Conservation (phyloP, 1,140 invertebrate genomes). For the Drosophila nigromelanica region DNA sequence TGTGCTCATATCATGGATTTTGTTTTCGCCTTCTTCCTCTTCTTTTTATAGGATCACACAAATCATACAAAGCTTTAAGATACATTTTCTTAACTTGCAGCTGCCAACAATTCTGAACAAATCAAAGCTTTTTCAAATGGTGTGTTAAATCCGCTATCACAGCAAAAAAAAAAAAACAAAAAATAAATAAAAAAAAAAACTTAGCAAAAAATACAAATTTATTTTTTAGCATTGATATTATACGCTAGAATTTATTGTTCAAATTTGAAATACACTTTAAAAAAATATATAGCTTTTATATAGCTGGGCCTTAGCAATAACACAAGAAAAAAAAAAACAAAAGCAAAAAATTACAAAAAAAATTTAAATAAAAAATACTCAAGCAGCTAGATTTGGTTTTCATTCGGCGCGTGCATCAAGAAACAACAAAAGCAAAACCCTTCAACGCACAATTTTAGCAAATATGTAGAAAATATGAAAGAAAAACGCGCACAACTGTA, state of each 20-base stretch:
- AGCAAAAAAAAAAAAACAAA: conserved; percentile 24
- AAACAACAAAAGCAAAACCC: conserved; percentile 65
- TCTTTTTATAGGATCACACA: conserved; percentile 61
- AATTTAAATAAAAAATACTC: conserved; percentile 32
- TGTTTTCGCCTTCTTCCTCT: conserved; percentile 43
- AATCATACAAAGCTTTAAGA: conserved; percentile 63
- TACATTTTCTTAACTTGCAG: conserved; percentile 50
- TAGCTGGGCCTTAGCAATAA: conserved; percentile 17
- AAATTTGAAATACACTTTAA: conserved; percentile 9
- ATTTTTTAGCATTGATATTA: conserved; percentile 11
- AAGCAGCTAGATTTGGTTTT: conserved; percentile 79
- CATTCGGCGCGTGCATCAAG: conserved; percentile 76
- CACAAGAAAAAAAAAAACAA: conserved; percentile 8
- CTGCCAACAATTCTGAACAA: conserved; percentile 49
- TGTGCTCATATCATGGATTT: conserved; percentile 59
- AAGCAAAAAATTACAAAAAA: conserved; percentile 10
- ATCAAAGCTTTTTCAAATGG: conserved; percentile 60
- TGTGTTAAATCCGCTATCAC: conserved; percentile 72
- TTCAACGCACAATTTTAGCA: conserved; percentile 27
- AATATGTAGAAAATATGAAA: conserved; percentile 10
- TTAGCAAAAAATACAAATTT: background rate
- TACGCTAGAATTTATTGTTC: conserved; percentile 26
- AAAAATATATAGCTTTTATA: conserved; percentile 21
- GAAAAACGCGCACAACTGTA: conserved; percentile 53
- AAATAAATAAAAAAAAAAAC: background rate